Conservation (phyloP, 1,140 invertebrate species). For the Pemphigus obesinymphae region DNA sequence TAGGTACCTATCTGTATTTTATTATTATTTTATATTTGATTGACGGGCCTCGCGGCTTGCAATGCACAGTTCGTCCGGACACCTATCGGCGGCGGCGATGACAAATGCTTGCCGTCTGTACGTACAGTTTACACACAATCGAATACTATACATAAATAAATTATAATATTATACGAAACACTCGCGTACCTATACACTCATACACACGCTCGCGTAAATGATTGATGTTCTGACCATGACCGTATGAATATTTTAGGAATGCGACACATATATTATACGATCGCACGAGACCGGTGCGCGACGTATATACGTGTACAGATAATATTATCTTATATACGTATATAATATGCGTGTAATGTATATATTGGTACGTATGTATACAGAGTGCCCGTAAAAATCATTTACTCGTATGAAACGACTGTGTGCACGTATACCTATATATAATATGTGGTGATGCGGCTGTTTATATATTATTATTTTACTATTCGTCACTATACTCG, state of each 20-base stretch:
- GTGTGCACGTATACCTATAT: not conserved
- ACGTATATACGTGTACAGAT: too few species aligned
- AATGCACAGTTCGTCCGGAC: not conserved
- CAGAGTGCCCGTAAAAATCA: not conserved
- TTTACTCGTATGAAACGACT: not conserved
- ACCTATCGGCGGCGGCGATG: conserved; percentile 1
- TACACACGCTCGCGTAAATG: not conserved
- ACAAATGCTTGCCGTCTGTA: conserved; percentile 26
- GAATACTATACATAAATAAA: not conserved
- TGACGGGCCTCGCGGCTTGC: not conserved
- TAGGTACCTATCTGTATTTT: too few species aligned
- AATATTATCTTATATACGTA: not conserved
- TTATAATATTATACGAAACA: not conserved
- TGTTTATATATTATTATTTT: not conserved
- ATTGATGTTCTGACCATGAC: conserved; percentile 41
- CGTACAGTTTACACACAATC: not conserved
- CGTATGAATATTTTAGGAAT: conserved; percentile 40
- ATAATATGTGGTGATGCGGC: not conserved
- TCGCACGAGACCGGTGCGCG: not conserved
- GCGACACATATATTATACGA: conserved; percentile 31
- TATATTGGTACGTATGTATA: not conserved
- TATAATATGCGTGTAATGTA: not conserved
- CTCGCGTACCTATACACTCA: not conserved
- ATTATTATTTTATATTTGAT: not conserved
- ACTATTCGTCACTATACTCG: not conserved